Conservation (phyloP, 2,888 invertebrate species). For the Julus scandinavius region DNA sequence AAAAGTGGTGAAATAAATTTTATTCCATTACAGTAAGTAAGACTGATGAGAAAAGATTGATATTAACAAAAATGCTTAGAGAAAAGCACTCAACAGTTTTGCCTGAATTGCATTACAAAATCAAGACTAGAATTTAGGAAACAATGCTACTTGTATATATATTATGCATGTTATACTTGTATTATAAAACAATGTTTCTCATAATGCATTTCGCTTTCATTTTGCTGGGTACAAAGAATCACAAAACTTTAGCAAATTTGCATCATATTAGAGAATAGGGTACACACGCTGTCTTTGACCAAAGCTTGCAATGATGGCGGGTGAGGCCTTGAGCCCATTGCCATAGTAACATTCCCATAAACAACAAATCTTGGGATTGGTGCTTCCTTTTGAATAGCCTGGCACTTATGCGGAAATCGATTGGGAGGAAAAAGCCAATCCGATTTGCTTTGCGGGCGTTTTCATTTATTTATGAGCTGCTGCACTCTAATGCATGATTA, state of each 20-base stretch:
- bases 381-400: conserved; percentile 2
- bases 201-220: too few relatives aligned
- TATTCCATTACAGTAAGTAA: too few relatives aligned
- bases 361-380: conserved; percentile 18
- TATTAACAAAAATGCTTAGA: too few relatives aligned
- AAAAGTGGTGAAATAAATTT: too few relatives aligned
- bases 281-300: neutral
- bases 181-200: too few relatives aligned
- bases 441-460: conserved; percentile 18
- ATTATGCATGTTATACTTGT: too few relatives aligned
- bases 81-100: too few relatives aligned
- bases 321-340: conserved; percentile 10
- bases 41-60: too few relatives aligned
- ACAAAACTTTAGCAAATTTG: neutral
- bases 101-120: too few relatives aligned
- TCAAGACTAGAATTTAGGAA: too few relatives aligned
- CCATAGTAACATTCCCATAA: conserved; percentile 18
- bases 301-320: neutral
- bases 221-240: too few relatives aligned
- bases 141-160: too few relatives aligned
- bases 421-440: conserved; percentile 18
- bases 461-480: conserved; percentile 18
- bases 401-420: conserved; percentile 10
- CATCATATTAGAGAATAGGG: neutral
- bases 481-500: conserved; percentile 18